A percentile compares a stretch with the other conserved stretches of the same genome.
phyloP scores from a whole-genome alignment of 2,797 vertebrate genomes.

The Hybognathus amarus region DNA sequence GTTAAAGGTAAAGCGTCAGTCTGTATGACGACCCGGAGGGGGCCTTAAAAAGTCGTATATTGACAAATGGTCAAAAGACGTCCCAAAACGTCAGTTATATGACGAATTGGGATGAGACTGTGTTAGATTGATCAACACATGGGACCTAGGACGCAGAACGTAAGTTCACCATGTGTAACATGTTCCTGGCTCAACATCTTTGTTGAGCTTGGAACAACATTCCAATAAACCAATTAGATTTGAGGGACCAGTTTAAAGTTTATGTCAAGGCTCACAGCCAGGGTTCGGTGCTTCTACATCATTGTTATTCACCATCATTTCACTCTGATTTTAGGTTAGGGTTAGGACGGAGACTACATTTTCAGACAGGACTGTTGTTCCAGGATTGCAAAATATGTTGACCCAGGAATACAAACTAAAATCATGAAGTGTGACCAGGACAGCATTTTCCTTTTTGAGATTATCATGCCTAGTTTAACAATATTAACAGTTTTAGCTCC shows the following conservation, averaged over 20 bases:
- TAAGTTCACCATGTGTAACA: not conserved
- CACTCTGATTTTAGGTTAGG: not conserved
- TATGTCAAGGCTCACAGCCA: not conserved
- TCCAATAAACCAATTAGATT: not conserved
- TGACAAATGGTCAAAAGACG: no score
- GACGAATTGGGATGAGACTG: no score
- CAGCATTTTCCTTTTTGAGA: not conserved
- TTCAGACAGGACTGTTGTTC: not conserved
- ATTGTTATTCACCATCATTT: not conserved
- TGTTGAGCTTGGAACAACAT: not conserved
- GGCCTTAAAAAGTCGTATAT: no score
- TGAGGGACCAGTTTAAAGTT: not conserved
- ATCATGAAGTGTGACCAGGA: not conserved
- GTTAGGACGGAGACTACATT: not conserved
- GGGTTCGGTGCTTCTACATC: not conserved
- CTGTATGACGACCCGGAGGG: no score
- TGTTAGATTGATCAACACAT: no score
- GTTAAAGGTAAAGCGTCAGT: no score
- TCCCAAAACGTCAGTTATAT: no score
- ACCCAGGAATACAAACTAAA: not conserved
- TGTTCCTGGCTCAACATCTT: not conserved
- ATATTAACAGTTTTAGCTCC: not conserved
- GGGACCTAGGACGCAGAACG: not conserved
- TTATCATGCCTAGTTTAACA: not conserved
- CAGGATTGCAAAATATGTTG: not conserved